A percentile compares a stretch with the other conserved stretches of the same genome.
Evolutionary conservation across 1,140 invertebrate species (phyloP).

Genomic region (Phthorimaea operculella): DNA sequence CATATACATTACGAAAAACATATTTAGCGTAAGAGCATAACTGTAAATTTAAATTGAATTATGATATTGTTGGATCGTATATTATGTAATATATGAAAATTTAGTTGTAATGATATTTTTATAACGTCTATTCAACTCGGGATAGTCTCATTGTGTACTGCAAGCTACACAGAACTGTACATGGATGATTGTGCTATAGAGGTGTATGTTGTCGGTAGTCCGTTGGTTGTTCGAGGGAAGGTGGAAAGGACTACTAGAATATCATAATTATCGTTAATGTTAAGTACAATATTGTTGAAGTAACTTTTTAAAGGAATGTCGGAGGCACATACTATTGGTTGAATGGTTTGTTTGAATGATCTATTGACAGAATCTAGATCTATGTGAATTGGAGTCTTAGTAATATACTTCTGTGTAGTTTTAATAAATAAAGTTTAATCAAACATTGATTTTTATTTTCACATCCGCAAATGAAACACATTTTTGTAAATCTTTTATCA

Average conservation of each 20-base stretch:
- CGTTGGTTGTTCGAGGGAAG: not conserved
- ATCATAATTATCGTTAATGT: slow-evolving; percentile 47
- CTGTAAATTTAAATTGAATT: slow-evolving; percentile 61
- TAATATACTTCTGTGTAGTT: slow-evolving; percentile 56
- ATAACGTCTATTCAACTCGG: slow-evolving; percentile 44
- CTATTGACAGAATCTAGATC: slow-evolving; percentile 44
- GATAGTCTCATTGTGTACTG: slow-evolving; percentile 9
- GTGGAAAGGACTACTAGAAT: slow-evolving; percentile 28
- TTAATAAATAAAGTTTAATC: slow-evolving; percentile 62
- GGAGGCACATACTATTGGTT: slow-evolving; percentile 37
- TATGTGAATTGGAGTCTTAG: slow-evolving; percentile 43
- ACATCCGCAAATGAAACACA: not conserved
- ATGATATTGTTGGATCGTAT: slow-evolving; percentile 56
- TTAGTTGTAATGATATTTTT: slow-evolving; percentile 61
- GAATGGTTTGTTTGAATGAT: slow-evolving; percentile 45
- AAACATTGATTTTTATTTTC: slow-evolving; percentile 12
- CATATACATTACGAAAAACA: slow-evolving; percentile 33
- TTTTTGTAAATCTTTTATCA: not conserved
- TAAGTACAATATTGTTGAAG: slow-evolving; percentile 62
- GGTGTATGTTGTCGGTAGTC: not conserved
- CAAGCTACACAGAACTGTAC: slow-evolving; percentile 22
- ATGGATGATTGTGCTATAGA: slow-evolving; percentile 28
- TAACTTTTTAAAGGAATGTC: slow-evolving; percentile 43
- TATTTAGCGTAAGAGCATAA: slow-evolving; percentile 44
- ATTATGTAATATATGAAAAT: slow-evolving; percentile 58